phyloP scores from a whole-genome alignment of 1,140 invertebrate species.

The Oncopodura yosiiana region DNA sequence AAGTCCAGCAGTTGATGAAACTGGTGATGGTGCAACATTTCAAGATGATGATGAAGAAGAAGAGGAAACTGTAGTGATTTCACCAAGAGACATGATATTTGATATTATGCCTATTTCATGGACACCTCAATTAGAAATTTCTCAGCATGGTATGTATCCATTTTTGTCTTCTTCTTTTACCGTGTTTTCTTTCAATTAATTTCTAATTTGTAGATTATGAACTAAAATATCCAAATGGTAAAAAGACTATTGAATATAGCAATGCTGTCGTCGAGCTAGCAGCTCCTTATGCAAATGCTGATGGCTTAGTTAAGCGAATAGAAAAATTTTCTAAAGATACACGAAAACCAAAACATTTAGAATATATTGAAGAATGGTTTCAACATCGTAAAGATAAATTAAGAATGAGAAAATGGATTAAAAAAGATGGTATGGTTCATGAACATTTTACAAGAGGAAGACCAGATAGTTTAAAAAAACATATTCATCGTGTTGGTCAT shows the following conservation, averaged over 20 bases:
- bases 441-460: constrained; percentile 61
- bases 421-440: constrained; percentile 46
- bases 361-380: constrained; percentile 57
- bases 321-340: constrained; percentile 56
- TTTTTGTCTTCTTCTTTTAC: neutral
- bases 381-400: constrained; percentile 59
- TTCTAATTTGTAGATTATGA: constrained; percentile 58
- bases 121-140: constrained; percentile 58
- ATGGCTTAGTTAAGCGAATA: constrained; percentile 59
- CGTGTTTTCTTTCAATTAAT: constrained; percentile 10
- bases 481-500: constrained; percentile 47
- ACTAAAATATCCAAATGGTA: constrained; percentile 59
- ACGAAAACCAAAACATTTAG: constrained; percentile 47
- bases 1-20: constrained; percentile 39
- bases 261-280: constrained; percentile 63
- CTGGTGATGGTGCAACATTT: constrained; percentile 38
- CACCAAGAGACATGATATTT: constrained; percentile 56
- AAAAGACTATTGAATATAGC: constrained; percentile 62
- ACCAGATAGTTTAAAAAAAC: constrained; percentile 56
- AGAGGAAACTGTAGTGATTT: constrained; percentile 31
- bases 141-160: constrained; percentile 47
- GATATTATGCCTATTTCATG: constrained; percentile 70
- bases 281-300: constrained; percentile 59
- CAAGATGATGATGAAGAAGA: constrained; percentile 41
- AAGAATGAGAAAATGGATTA: constrained; percentile 48